Conservation (phyloP, 2,113 vertebrate genomes). For the Scopus umbretta region DNA sequence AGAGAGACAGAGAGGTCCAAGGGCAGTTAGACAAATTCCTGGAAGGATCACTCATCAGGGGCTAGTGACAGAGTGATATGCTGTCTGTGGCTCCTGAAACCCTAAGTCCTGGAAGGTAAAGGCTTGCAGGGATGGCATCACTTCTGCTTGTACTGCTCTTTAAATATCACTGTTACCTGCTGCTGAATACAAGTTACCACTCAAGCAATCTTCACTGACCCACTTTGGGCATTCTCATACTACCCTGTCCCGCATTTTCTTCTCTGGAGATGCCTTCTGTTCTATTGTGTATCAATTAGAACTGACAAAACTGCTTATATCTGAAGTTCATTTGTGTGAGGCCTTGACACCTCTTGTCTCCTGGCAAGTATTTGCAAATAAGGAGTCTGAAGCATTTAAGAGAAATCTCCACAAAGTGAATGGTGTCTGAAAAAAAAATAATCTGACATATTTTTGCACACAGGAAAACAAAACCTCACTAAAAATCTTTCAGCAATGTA, state of each 20-base stretch:
- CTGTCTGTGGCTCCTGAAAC: neutral
- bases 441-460: neutral
- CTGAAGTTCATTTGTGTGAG: neutral
- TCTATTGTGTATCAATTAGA: neutral
- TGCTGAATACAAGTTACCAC: neutral
- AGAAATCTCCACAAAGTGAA: neutral
- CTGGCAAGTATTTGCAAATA: neutral
- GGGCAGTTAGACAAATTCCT: neutral
- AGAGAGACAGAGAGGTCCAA: neutral
- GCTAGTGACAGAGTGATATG: neutral
- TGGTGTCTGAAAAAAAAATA: neutral
- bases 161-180: neutral
- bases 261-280: neutral
- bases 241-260: neutral
- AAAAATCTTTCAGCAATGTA: neutral
- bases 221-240: neutral
- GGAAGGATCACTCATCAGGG: neutral
- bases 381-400: neutral
- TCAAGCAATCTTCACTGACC: neutral
- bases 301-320: neutral
- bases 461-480: neutral
- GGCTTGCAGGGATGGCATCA: neutral
- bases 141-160: neutral
- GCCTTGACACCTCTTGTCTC: neutral
- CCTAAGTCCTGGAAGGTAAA: neutral